phyloP scores from a whole-genome alignment of 2,888 invertebrate genomes.

The Apodemia duryi region DNA sequence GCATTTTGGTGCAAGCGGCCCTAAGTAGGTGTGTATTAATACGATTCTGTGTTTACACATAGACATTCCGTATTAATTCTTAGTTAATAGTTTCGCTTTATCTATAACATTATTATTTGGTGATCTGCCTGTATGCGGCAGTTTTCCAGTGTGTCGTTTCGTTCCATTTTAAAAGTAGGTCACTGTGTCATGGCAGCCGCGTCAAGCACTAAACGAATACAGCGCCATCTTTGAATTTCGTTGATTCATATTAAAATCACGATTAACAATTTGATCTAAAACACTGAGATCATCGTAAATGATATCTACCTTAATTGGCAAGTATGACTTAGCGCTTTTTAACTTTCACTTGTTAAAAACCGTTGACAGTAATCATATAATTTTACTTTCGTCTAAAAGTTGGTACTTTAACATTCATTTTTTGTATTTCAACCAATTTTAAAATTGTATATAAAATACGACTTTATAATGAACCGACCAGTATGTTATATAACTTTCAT shows the following conservation, averaged over 20 bases:
- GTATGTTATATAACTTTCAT: too few species aligned
- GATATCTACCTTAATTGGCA: not conserved
- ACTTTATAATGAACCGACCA: too few species aligned
- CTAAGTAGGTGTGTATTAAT: not conserved
- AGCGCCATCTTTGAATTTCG: conserved; percentile 72
- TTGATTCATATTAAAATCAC: conserved; percentile 51
- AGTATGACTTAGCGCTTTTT: not conserved
- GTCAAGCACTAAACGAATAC: conserved; percentile 61
- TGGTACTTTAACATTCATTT: too few species aligned
- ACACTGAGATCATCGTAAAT: conserved; percentile 16
- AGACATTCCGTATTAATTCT: not conserved
- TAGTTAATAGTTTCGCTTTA: conserved; percentile 7
- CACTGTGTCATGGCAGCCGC: conserved; percentile 72
- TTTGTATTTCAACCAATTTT: too few species aligned
- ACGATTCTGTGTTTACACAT: not conserved
- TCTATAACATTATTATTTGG: conserved; percentile 17
- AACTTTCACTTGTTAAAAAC: not conserved
- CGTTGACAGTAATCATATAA: not conserved
- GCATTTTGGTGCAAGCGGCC: too few species aligned
- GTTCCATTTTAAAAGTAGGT: conserved; percentile 78
- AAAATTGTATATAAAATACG: too few species aligned
- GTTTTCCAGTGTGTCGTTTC: conserved; percentile 44
- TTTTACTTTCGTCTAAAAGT: not conserved
- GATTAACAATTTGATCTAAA: conserved; percentile 22
- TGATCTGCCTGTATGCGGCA: conserved; percentile 29